Evolutionary conservation across 2,113 vertebrate species (phyloP).

Genomic region (Opisthocomus hoazin): DNA sequence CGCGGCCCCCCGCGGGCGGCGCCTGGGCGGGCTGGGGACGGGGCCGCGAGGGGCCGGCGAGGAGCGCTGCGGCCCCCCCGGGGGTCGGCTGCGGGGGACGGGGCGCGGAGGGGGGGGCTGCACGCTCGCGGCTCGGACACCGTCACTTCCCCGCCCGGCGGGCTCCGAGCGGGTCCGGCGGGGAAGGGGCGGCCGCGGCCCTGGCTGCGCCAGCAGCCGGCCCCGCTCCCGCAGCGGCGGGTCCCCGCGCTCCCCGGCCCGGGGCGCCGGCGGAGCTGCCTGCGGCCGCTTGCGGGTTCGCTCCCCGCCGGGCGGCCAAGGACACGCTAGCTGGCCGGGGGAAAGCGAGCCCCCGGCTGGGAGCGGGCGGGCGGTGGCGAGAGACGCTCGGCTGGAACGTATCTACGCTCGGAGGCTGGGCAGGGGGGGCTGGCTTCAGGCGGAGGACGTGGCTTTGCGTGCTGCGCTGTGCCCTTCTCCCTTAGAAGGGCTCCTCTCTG

Average conservation of each 20-base stretch:
- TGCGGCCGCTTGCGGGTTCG: not conserved
- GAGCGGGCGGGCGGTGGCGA: not conserved
- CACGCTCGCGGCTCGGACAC: not conserved
- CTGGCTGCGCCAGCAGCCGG: rapidly evolving
- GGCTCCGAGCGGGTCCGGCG: rapidly evolving
- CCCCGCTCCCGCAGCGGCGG: rapidly evolving
- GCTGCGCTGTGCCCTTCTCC: not conserved
- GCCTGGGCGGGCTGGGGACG: no score
- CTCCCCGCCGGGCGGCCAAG: not conserved
- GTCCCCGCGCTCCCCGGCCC: no score
- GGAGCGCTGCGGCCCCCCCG: not conserved
- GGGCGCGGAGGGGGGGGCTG: no score
- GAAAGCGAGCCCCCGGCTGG: not conserved
- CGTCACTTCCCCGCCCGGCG: not conserved
- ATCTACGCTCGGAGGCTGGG: rapidly evolving
- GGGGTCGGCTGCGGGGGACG: not conserved
- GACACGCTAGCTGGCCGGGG: not conserved
- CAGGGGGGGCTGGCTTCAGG: not conserved
- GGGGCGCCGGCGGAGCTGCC: no score
- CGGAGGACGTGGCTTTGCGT: rapidly evolving
- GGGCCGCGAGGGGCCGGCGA: no score
- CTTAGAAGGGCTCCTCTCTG: not conserved
- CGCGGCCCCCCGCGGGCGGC: not conserved
- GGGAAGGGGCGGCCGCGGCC: no score
- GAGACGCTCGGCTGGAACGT: not conserved